phyloP scores from a whole-genome alignment of 2,888 invertebrate species.

The Cyrtodaria siliqua region DNA sequence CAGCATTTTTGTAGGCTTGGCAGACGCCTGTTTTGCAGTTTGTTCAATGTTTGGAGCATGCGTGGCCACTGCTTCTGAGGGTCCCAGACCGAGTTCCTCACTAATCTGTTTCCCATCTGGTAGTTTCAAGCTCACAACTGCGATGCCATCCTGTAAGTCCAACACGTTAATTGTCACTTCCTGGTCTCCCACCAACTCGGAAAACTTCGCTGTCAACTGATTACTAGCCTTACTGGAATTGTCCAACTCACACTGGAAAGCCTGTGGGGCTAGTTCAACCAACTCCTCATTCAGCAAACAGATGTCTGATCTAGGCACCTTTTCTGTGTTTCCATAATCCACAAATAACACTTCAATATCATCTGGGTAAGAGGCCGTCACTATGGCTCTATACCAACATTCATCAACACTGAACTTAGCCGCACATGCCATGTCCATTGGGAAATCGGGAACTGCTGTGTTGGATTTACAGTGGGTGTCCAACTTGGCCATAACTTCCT shows the following conservation, averaged over 20 bases:
- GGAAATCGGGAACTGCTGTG: slow-evolving; percentile 23
- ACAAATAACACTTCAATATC: slow-evolving; percentile 79
- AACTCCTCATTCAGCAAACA: slow-evolving; percentile 69
- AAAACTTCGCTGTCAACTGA: slow-evolving; percentile 56
- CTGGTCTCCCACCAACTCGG: slow-evolving; percentile 53
- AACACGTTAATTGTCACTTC: slow-evolving; percentile 40
- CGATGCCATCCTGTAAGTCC: slow-evolving; percentile 37
- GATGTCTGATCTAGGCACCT: slow-evolving; percentile 64
- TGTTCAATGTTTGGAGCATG: neutral
- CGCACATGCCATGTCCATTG: slow-evolving; percentile 68
- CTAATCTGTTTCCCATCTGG: slow-evolving; percentile 37
- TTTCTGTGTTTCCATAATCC: slow-evolving; percentile 83
- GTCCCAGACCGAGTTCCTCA: slow-evolving; percentile 46
- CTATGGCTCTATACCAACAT: slow-evolving; percentile 80
- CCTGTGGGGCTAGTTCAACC: slow-evolving; percentile 71
- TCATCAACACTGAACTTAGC: slow-evolving; percentile 79
- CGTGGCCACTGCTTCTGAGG: slow-evolving; percentile 5
- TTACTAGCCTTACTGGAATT: slow-evolving; percentile 46
- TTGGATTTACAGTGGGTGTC: slow-evolving; percentile 60
- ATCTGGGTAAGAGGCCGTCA: slow-evolving; percentile 61
- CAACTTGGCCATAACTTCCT: slow-evolving; percentile 70
- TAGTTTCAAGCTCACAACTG: slow-evolving; percentile 39
- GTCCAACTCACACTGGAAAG: slow-evolving; percentile 73
- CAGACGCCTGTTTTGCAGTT: neutral
- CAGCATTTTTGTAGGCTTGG: no score